Evolutionary conservation across 2,113 vertebrate genomes (phyloP).

Genomic region (Thinocorus orbignyianus): DNA sequence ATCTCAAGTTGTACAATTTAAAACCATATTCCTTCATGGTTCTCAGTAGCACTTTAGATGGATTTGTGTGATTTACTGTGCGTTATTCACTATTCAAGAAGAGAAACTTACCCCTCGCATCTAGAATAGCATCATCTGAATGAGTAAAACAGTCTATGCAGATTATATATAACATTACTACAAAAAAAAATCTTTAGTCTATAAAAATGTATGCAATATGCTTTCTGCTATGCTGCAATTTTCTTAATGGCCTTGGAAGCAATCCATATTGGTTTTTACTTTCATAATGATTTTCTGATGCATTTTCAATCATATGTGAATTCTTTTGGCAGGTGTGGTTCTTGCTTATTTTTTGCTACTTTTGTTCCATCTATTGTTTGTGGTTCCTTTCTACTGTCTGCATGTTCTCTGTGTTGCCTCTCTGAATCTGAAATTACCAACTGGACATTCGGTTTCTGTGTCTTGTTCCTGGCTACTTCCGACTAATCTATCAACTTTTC

Average conservation of each 20-base stretch:
- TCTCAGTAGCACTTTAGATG: neutral
- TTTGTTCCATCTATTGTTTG: neutral
- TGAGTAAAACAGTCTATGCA: neutral
- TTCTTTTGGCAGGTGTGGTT: neutral
- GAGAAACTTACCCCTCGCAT: neutral
- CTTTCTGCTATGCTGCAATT: neutral
- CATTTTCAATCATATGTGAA: neutral
- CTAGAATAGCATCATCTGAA: neutral
- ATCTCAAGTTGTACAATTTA: neutral
- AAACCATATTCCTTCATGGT: neutral
- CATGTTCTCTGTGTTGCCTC: neutral
- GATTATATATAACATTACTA: neutral
- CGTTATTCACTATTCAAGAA: neutral
- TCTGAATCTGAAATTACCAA: constrained; percentile 21
- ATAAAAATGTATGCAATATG: neutral
- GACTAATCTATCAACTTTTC: neutral
- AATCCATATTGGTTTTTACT: neutral
- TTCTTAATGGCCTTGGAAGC: constrained; percentile 5
- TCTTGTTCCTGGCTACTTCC: neutral
- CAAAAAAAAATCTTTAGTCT: neutral
- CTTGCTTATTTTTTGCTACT: neutral
- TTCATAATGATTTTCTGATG: neutral
- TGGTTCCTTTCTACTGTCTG: neutral
- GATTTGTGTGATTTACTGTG: neutral
- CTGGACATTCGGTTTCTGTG: neutral